Percentiles rank a stretch among this genome's conserved stretches.
These are phyloP conservation scores for Ennomos quercinarius DNA, from an alignment of 2,888 invertebrate species.

Conservation along the genomic window DNA sequence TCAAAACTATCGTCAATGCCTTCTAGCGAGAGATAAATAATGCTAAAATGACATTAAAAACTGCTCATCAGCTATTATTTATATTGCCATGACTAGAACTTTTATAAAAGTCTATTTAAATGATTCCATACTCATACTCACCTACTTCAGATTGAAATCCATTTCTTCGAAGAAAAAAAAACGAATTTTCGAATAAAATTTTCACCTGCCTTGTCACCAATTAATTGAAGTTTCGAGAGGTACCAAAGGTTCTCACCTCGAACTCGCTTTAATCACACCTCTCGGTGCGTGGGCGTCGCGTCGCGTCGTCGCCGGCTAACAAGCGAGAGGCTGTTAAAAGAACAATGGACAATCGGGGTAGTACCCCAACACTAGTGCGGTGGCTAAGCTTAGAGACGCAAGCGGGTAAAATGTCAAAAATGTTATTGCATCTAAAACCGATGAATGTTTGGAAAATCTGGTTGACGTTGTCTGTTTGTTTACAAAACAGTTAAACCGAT, in stretches of 20 bases:
- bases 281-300: slow-evolving; percentile 51
- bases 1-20: too few species aligned
- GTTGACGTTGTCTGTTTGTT: too few species aligned
- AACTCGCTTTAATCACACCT: slow-evolving; percentile 70
- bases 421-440: too few species aligned
- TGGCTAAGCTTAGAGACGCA: slow-evolving; percentile 33
- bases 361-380: slow-evolving; percentile 28
- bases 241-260: slow-evolving; percentile 67
- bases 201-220: slow-evolving; percentile 37
- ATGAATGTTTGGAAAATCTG: too few species aligned
- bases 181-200: slow-evolving; percentile 1
- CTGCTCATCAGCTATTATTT: too few species aligned
- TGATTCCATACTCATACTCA: too few species aligned
- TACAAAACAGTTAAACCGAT: too few species aligned
- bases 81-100: too few species aligned
- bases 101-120: too few species aligned
- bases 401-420: slow-evolving; percentile 9
- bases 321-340: slow-evolving; percentile 80
- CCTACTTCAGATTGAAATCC: too few species aligned
- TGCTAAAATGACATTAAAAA: too few species aligned
- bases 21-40: too few species aligned
- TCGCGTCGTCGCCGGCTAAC: slow-evolving; percentile 75
- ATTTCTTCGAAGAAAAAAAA: slow-evolving; percentile 16
- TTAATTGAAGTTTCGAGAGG: slow-evolving; percentile 49
- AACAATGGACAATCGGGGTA: slow-evolving; percentile 77